These are phyloP conservation scores for Listronotus oregonensis DNA, from an alignment of 1,140 invertebrate genomes.

Conservation along the genomic window DNA sequence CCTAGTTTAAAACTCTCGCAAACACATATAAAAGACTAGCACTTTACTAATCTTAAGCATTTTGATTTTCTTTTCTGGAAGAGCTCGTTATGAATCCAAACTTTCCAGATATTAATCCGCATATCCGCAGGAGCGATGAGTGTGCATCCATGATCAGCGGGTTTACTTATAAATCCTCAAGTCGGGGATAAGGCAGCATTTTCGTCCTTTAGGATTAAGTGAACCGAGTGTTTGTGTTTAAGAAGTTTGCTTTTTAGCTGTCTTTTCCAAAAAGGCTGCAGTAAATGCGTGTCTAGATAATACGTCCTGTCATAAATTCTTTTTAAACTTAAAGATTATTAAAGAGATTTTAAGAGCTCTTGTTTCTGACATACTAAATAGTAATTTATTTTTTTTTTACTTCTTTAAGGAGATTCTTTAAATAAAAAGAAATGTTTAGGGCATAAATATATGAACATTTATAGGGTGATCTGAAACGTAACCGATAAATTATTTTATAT, in stretches of 20 bases:
- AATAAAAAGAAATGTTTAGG: no score
- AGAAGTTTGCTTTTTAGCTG: conserved; percentile 16
- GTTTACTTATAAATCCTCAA: conserved; percentile 21
- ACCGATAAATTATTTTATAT: no score
- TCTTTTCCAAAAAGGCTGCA: not conserved
- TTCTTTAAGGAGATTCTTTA: no score
- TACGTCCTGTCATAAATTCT: conserved; percentile 5
- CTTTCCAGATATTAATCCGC: conserved; percentile 26
- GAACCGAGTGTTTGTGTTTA: conserved; percentile 9
- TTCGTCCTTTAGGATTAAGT: conserved; percentile 19
- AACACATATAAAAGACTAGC: not conserved
- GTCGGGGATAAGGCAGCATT: conserved; percentile 18
- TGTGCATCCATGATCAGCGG: conserved; percentile 25
- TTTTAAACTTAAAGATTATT: not conserved
- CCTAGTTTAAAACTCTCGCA: no score
- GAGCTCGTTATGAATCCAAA: no score
- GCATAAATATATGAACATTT: no score
- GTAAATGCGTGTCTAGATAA: conserved; percentile 9
- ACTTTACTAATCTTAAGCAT: not conserved
- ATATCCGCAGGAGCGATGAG: conserved; percentile 22
- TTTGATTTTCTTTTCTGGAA: no score
- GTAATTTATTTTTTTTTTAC: no score
- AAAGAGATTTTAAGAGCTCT: not conserved
- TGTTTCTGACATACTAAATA: no score
- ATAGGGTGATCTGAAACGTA: no score